These are phyloP conservation scores for Gallinago paraguaiae DNA, from an alignment of 2,113 vertebrate genomes.

Conservation along the genomic window DNA sequence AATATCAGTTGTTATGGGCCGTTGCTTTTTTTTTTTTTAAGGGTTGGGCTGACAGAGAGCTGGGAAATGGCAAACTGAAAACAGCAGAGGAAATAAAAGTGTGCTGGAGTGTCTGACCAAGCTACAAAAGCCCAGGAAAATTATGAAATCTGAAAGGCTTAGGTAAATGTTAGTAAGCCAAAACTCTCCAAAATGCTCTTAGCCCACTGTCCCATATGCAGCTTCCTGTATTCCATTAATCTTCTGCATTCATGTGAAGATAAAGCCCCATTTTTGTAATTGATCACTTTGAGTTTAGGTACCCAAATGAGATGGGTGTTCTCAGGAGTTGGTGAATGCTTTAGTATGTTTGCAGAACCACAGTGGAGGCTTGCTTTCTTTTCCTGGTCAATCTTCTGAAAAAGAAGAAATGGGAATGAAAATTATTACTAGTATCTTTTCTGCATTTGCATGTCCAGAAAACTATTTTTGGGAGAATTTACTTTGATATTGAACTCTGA, in stretches of 20 bases:
- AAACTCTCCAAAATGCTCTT: neutral
- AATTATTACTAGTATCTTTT: neutral
- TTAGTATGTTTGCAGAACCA: neutral
- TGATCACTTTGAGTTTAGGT: neutral
- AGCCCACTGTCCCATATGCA: neutral
- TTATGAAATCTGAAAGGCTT: neutral
- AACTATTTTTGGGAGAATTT: neutral
- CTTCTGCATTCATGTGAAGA: neutral
- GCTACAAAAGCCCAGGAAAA: neutral
- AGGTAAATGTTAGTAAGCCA: neutral
- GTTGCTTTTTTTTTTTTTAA: neutral
- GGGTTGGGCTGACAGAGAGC: neutral
- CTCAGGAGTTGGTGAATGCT: neutral
- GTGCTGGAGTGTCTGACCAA: neutral
- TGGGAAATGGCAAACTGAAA: neutral
- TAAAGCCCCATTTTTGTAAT: neutral
- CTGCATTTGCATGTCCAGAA: neutral
- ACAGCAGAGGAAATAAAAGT: neutral
- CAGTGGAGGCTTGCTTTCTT: neutral
- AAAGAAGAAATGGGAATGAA: neutral
- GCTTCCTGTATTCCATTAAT: neutral
- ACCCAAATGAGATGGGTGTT: neutral
- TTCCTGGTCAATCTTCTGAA: neutral
- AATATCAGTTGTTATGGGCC: neutral
- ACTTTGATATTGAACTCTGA: neutral